Evolutionary conservation across 2,113 vertebrate genomes (phyloP).

Genomic region (Eubucco bourcierii): DNA sequence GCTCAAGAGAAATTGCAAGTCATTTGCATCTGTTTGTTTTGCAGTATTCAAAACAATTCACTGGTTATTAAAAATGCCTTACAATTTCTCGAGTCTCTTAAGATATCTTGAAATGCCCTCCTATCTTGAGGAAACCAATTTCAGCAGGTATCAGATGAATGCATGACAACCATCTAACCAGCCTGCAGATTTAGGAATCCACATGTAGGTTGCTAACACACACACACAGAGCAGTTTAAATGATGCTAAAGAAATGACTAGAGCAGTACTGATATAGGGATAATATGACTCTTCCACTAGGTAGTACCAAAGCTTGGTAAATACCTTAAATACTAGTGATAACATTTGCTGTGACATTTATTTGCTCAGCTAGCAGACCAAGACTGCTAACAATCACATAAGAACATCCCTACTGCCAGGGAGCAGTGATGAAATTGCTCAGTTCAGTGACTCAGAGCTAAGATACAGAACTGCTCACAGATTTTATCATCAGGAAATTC

Average conservation of each 20-base stretch:
- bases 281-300: neutral
- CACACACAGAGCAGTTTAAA: slow-evolving; percentile 28
- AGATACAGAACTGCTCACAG: neutral
- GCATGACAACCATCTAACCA: slow-evolving; percentile 98
- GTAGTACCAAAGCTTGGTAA: neutral
- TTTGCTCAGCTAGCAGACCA: neutral
- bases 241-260: slow-evolving; percentile 5
- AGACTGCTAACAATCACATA: neutral
- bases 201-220: slow-evolving; percentile 92
- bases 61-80: neutral
- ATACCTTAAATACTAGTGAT: neutral
- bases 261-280: neutral
- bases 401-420: neutral
- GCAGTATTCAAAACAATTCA: neutral
- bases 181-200: slow-evolving; percentile 95
- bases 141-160: slow-evolving; percentile 78
- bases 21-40: neutral
- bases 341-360: neutral
- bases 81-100: slow-evolving; percentile 1
- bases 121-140: slow-evolving; percentile 46
- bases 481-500: neutral
- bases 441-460: neutral
- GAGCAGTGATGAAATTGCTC: neutral
- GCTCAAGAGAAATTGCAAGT: neutral
- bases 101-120: slow-evolving; percentile 15